Conservation (phyloP, 2,797 vertebrate species). For the Neostethus bicornis region DNA sequence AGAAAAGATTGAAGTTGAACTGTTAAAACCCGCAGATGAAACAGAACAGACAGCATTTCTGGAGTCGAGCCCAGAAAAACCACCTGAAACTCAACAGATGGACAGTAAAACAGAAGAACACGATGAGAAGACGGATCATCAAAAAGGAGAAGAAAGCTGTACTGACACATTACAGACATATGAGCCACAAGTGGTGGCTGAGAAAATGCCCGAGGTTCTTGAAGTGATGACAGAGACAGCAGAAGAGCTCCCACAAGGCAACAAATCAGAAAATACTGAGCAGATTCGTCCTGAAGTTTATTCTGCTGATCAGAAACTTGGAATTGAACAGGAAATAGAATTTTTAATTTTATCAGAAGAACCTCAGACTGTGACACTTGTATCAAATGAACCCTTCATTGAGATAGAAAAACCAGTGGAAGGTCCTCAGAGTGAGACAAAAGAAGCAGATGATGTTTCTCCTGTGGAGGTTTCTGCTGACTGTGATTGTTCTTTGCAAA, state of each 20-base stretch:
- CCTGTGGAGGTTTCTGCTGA: slow-evolving; percentile 45
- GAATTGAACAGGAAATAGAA: slow-evolving; percentile 6
- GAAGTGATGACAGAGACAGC: slow-evolving; percentile 16
- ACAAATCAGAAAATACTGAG: slow-evolving; percentile 16
- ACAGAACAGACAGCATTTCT: slow-evolving; percentile 16
- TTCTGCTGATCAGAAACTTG: slow-evolving; percentile 16
- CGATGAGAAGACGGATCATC: slow-evolving; percentile 14
- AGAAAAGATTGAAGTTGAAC: slow-evolving; percentile 26
- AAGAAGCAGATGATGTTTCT: slow-evolving; percentile 15
- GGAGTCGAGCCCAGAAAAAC: slow-evolving; percentile 10
- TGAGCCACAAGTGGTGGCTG: slow-evolving; percentile 15
- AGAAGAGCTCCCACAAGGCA: neutral
- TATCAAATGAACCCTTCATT: slow-evolving; percentile 5
- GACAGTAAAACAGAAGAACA: slow-evolving; percentile 25
- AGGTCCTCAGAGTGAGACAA: neutral
- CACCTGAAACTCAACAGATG: slow-evolving; percentile 9
- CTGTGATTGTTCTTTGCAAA: slow-evolving; percentile 34
- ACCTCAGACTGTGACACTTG: slow-evolving; percentile 16
- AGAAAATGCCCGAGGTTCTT: slow-evolving; percentile 15
- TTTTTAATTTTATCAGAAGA: slow-evolving; percentile 17
- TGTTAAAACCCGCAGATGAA: slow-evolving; percentile 37
- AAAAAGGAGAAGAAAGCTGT: slow-evolving; percentile 5
- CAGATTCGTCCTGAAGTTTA: slow-evolving; percentile 10
- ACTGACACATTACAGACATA: slow-evolving; percentile 11
- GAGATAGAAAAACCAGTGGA: slow-evolving; percentile 12